Percentiles rank a stretch among this genome's conserved stretches.
Evolutionary conservation across 2,888 invertebrate species (phyloP).

Genomic region (Endotricha flammealis): DNA sequence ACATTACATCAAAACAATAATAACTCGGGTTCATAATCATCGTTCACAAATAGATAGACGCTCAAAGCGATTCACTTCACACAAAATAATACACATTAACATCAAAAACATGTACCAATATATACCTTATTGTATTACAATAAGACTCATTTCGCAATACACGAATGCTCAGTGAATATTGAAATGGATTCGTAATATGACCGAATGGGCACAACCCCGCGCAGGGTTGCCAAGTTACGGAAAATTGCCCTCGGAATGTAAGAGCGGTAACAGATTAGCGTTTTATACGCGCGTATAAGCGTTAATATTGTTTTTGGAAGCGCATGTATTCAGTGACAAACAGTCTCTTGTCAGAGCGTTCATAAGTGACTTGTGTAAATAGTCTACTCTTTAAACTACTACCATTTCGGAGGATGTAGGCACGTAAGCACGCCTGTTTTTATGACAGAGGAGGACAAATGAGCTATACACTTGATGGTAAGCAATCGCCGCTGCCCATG

Average conservation of each 20-base stretch:
- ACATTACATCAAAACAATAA: conserved; percentile 18
- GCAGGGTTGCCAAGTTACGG: conserved; percentile 48
- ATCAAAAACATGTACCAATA: conserved; percentile 10
- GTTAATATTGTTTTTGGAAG: too few species aligned
- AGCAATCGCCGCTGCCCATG: too few species aligned
- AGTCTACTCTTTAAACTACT: too few species aligned
- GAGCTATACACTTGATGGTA: too few species aligned
- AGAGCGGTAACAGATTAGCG: neutral
- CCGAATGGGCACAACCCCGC: conserved; percentile 26
- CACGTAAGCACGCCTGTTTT: too few species aligned
- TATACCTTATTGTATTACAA: conserved; percentile 6
- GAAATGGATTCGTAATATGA: conserved; percentile 27
- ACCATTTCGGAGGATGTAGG: too few species aligned
- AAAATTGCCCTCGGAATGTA: conserved; percentile 34
- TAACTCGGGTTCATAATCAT: conserved; percentile 26
- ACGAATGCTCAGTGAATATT: conserved; percentile 19
- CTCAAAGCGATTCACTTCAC: conserved; percentile 29
- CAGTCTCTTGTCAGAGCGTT: too few species aligned
- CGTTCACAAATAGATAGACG: conserved; percentile 32
- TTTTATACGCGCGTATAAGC: too few species aligned
- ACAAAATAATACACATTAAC: conserved; percentile 27
- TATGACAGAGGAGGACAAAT: too few species aligned
- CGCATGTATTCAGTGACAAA: too few species aligned
- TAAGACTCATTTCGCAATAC: conserved; percentile 10
- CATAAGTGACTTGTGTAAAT: too few species aligned